Conservation (phyloP, 2,113 vertebrate species). For the Carettochelys insculpta region DNA sequence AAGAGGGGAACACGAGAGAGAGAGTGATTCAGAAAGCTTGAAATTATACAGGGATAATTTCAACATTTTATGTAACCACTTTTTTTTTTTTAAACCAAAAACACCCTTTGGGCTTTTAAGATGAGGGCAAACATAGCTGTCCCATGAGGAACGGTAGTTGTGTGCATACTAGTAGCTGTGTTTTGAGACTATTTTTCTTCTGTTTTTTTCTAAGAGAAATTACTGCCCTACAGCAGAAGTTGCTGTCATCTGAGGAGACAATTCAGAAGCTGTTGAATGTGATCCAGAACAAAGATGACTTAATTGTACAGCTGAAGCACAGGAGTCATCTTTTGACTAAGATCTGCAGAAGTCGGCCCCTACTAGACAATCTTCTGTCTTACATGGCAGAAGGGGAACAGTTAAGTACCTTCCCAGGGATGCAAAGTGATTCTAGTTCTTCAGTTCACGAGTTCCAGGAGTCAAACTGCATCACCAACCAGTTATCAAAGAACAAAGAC, state of each 20-base stretch:
- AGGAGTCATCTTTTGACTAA: slow-evolving; percentile 79
- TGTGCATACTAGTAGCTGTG: background rate
- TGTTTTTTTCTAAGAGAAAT: slow-evolving; percentile 73
- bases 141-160: too few relatives aligned
- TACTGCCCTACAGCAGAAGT: slow-evolving; percentile 72
- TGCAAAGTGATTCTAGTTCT: background rate
- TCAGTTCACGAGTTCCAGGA: slow-evolving; percentile 29
- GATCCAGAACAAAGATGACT: slow-evolving; percentile 73
- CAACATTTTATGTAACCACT: background rate
- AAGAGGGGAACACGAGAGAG: background rate
- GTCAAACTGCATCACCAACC: slow-evolving; percentile 60
- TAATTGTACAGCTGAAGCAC: slow-evolving; percentile 75
- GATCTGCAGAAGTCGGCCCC: slow-evolving; percentile 73
- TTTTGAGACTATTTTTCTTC: background rate
- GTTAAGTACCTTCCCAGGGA: slow-evolving; percentile 63
- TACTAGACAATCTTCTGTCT: slow-evolving; percentile 76
- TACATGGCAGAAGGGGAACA: slow-evolving; percentile 78
- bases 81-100: background rate
- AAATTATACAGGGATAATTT: background rate
- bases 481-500: slow-evolving; percentile 66
- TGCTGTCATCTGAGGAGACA: slow-evolving; percentile 74
- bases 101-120: background rate
- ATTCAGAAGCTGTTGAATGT: slow-evolving; percentile 71
- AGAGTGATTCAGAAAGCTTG: background rate
- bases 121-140: background rate